Base-by-base conservation (phyloP, 1,140 invertebrate species). In the Araneus ventricosus region DNA sequence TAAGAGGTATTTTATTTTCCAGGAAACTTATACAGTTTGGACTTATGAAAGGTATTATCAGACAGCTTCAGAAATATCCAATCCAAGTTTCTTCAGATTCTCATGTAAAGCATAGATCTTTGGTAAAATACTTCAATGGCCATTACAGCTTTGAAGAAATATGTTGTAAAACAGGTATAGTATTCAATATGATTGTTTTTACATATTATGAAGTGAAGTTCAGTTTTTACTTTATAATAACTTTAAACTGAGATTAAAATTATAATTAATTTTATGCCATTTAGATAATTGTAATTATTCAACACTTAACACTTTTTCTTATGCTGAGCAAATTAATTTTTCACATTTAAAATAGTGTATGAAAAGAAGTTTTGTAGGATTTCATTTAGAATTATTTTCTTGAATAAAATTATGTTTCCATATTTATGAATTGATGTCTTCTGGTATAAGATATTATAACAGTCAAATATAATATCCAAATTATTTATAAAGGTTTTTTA, bases 21-120 rank as follows among this genome's bases (percentile, higher is more conserved):
- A 93, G 98, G n/a, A 97, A 97, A 94, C 96, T 99, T n/a, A 97
- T 99, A 1, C 97, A 98, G 94, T 99, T 99, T 96, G 98, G 98
- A 2, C 95, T 99, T 59, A 96, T 99, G 88, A 97, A 99, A 95
- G 97, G 97, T 0, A 96, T 95, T 7, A 95, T 99, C 92, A 96
- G 98, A 70, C 96, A 98, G 94, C 96, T 99, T 8, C 97, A 98
- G 93, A 98, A 98, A 95, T 97, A 94, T 94, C 94, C 94, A 8
- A 90, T 95, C 3, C 90, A 93, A 24, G 30, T 90, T 39, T 57
- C 88, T 90, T 87, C 30, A 37, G 94, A 93, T 24, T 27, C 7
- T 63, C 30, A n/a, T 45, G 30, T 41, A 27, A 95, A 80, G 94
- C 94, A 75, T 94, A 94, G 10, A 92, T 95, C 84, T 94, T 94